A percentile compares a stretch with the other conserved stretches of the same genome.
These are phyloP conservation scores for Argyresthia goedartella DNA, from an alignment of 2,888 invertebrate species.

Conservation along the genomic window DNA sequence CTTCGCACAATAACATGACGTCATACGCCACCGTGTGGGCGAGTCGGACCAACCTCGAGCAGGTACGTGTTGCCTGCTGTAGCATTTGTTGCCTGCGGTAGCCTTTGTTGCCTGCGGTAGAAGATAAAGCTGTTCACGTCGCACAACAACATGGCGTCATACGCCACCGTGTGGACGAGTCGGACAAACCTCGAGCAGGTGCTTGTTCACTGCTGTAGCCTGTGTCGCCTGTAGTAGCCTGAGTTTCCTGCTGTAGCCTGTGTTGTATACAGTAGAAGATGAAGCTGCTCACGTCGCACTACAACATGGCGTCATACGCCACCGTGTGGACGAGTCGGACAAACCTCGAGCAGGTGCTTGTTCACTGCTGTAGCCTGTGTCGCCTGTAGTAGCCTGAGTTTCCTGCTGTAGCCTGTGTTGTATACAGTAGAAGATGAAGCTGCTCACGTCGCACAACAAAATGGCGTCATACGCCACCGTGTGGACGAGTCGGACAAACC, in stretches of 20 bases:
- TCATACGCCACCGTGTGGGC: conserved; percentile 98
- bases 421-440: conserved; percentile 72
- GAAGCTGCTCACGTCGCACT: conserved; percentile 97
- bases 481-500: conserved; percentile 94
- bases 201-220: too few species aligned
- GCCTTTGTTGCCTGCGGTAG: not conserved
- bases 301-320: conserved; percentile 98
- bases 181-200: conserved; percentile 93
- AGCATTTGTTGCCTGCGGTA: too few species aligned
- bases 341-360: conserved; percentile 86
- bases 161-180: conserved; percentile 97
- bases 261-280: not conserved
- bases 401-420: not conserved
- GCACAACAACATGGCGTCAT: conserved; percentile 98
- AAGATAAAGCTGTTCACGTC: conserved; percentile 91
- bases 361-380: too few species aligned
- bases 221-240: too few species aligned
- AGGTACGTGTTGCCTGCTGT: conserved; percentile 56
- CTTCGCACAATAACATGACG: conserved; percentile 98
- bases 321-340: conserved; percentile 96
- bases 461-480: conserved; percentile 98
- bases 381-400: too few species aligned
- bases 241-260: conserved; percentile 43
- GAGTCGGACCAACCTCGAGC: conserved; percentile 93
- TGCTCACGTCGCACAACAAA: conserved; percentile 98